Conservation (phyloP, 2,888 invertebrate species). For the Rapana venosa region DNA sequence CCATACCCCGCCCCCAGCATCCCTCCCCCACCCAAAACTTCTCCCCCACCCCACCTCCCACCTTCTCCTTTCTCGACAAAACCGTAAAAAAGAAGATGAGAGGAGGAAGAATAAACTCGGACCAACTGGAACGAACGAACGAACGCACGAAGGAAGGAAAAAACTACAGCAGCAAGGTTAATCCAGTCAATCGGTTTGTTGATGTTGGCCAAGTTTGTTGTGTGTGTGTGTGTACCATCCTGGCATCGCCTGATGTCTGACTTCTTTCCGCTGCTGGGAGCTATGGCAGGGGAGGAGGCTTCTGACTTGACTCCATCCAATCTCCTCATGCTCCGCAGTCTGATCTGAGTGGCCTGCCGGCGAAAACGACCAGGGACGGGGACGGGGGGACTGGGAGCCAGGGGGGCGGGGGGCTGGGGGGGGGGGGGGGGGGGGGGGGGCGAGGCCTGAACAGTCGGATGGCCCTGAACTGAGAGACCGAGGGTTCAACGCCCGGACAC, state of each 20-base stretch:
- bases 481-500: constrained; percentile 14
- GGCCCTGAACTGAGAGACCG: constrained; percentile 11
- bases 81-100: neutral
- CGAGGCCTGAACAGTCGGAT: neutral
- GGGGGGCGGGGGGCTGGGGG: too few relatives aligned
- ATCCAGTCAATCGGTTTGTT: constrained; percentile 14
- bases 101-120: neutral
- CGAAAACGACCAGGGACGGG: too few relatives aligned
- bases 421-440: too few relatives aligned
- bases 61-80: neutral
- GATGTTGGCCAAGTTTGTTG: neutral
- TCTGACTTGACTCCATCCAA: neutral
- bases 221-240: too few relatives aligned
- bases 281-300: neutral
- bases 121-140: neutral
- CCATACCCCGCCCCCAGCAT: neutral
- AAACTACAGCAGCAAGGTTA: neutral
- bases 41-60: neutral
- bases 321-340: too few relatives aligned
- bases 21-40: too few relatives aligned
- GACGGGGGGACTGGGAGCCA: too few relatives aligned
- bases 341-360: too few relatives aligned
- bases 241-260: constrained; percentile 13
- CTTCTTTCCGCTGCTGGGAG: neutral
- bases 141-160: too few relatives aligned